Percentiles rank a stretch among this genome's conserved stretches.
These are phyloP conservation scores for Tetrao urogallus DNA, from an alignment of 2,113 vertebrate genomes.

Conservation along the genomic window DNA sequence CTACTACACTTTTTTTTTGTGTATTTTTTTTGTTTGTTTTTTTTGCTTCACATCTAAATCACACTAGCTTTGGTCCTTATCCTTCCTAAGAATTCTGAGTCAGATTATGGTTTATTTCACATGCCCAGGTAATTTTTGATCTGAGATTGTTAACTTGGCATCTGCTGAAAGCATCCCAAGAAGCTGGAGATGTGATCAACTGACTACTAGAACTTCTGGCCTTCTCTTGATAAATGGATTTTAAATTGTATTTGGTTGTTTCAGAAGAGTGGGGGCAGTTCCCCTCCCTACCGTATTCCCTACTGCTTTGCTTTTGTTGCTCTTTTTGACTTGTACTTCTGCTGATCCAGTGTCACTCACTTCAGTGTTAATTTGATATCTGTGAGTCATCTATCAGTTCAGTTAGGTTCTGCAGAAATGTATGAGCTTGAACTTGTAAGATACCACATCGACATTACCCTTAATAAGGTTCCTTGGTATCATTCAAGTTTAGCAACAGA, in stretches of 20 bases:
- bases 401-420: background rate
- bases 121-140: background rate
- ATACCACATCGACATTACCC: background rate
- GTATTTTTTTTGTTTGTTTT: background rate
- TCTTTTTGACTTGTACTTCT: background rate
- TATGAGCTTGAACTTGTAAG: background rate
- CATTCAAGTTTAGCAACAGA: background rate
- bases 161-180: background rate
- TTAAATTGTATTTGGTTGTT: background rate
- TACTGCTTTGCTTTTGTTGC: background rate
- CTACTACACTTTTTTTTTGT: background rate
- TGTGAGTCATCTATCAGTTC: background rate
- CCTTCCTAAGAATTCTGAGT: background rate
- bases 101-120: background rate
- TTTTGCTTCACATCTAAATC: background rate
- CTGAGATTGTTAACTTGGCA: background rate
- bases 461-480: background rate
- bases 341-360: background rate
- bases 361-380: background rate
- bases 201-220: background rate
- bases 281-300: fast-evolving
- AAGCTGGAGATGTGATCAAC: background rate
- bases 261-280: background rate
- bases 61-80: background rate
- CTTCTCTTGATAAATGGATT: background rate